Base-by-base conservation (phyloP, 2,888 invertebrate genomes). In the Conops quadrifasciatus region DNA sequence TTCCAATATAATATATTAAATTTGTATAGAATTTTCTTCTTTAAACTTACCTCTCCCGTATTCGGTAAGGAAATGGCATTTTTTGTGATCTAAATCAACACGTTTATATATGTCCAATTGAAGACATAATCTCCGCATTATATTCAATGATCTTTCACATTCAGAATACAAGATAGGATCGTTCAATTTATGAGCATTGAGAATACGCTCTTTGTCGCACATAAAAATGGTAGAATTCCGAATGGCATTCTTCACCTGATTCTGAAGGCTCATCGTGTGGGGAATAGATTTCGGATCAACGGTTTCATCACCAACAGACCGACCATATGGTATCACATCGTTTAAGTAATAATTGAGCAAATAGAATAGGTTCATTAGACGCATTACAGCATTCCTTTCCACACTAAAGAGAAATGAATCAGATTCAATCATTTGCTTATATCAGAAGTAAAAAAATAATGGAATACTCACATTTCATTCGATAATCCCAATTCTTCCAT, bases 161-260 rank as follows among this genome's bases (percentile, higher is more conserved):
- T 80, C 81, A 2, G 67, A 71, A 67, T 80, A 77, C 69, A 79
- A 75, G 1, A 68, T 71, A 15, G 68, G 74, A 66, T 81, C 79
- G n/a, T 79, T 77, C 56, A 73, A n/a, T 43, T 78, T 78, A 71
- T 82, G 80, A 0, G 68, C 51, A 58, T 76, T 77, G 26, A 83
- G 69, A 0, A 74, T 67, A 21, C 79, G 77, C 26, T 79, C 78
- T 64, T 78, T 77, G 0, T 70, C 74, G 2, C 7, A 26, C 1
- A 79, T 49, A 47, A 83, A 83, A 0, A 76, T 76, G 0, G 77
- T 77, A 15, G 78, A 21, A 45, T 81, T 81, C 26, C 76, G 75
- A 58, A 67, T 67, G n/a, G 82, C 68, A 24, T 81, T 76, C n/a
- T 80, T 80, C 9, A 83, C 70, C 30, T 83, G 83, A 70, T 79